A percentile compares a stretch with the other conserved stretches of the same genome.
Conservation (phyloP, 2,888 invertebrate species). For the Ichneumon xanthorius region DNA sequence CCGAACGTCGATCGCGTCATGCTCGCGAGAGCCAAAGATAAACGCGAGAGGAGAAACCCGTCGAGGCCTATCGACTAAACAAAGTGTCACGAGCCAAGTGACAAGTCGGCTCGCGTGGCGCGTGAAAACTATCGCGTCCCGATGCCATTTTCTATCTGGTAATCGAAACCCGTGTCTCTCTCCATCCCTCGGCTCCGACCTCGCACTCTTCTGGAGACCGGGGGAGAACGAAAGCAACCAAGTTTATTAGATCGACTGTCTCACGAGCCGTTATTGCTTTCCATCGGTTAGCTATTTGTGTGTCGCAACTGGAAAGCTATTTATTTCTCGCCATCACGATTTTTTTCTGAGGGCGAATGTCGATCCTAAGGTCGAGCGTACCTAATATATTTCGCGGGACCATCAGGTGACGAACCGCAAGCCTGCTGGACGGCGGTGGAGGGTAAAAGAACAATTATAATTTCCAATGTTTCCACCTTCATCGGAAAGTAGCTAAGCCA, state of each 20-base stretch:
- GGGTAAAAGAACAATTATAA: background rate
- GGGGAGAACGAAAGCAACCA: conserved; percentile 37
- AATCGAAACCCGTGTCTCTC: conserved; percentile 71
- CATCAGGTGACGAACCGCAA: too few species aligned
- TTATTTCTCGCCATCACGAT: conserved; percentile 70
- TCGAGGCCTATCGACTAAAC: conserved; percentile 80
- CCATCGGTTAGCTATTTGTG: conserved; percentile 58
- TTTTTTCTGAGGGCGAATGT: background rate
- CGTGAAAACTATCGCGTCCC: conserved; percentile 78
- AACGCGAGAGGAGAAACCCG: conserved; percentile 34
- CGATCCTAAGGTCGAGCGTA: background rate
- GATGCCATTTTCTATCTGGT: conserved; percentile 45
- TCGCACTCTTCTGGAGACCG: conserved; percentile 34
- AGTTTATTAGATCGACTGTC: conserved; percentile 71
- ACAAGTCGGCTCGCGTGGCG: conserved; percentile 75
- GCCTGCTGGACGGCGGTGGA: too few species aligned
- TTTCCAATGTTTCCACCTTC: background rate
- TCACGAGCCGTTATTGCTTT: conserved; percentile 61
- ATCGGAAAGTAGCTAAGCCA: too few species aligned
- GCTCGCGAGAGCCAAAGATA: conserved; percentile 44
- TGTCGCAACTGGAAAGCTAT: conserved; percentile 50
- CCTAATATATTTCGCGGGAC: background rate
- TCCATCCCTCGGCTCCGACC: conserved; percentile 25
- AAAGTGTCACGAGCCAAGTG: conserved; percentile 78
- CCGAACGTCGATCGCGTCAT: conserved; percentile 49